Evolutionary conservation across 1,140 invertebrate genomes (phyloP).

Genomic region (Battus philenor): DNA sequence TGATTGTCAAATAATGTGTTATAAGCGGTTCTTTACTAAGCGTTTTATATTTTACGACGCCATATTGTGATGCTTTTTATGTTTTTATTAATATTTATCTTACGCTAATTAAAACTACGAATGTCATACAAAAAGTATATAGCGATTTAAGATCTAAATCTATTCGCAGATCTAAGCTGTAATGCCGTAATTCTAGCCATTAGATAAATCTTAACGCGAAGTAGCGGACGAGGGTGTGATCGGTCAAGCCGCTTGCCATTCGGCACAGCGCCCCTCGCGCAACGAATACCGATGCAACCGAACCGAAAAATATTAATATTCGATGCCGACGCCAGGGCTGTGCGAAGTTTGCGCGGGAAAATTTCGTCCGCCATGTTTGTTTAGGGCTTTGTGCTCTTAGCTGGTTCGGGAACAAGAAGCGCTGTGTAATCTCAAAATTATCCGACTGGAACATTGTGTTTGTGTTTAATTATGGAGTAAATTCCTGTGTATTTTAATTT

Average conservation of each 20-base stretch:
- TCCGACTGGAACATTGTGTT: slow-evolving; percentile 2
- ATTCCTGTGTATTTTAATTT: too few relatives aligned
- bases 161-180: neutral
- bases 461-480: slow-evolving; percentile 1
- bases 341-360: slow-evolving; percentile 5
- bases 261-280: neutral
- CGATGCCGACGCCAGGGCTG: slow-evolving; percentile 27
- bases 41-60: too few relatives aligned
- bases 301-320: slow-evolving; percentile 47
- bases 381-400: slow-evolving; percentile 11
- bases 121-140: slow-evolving; percentile 2
- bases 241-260: slow-evolving; percentile 28
- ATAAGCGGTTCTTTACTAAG: too few relatives aligned
- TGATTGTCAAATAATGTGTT: too few relatives aligned
- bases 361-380: slow-evolving; percentile 4
- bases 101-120: neutral
- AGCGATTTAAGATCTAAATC: slow-evolving; percentile 5
- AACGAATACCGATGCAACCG: slow-evolving; percentile 12
- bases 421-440: slow-evolving; percentile 12
- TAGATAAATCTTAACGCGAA: slow-evolving; percentile 11
- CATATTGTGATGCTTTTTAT: too few relatives aligned
- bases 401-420: neutral
- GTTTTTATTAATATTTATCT: too few relatives aligned
- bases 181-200: slow-evolving; percentile 8
- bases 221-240: neutral